phyloP scores from a whole-genome alignment of 2,888 invertebrate genomes.

The Spilarctia lutea region DNA sequence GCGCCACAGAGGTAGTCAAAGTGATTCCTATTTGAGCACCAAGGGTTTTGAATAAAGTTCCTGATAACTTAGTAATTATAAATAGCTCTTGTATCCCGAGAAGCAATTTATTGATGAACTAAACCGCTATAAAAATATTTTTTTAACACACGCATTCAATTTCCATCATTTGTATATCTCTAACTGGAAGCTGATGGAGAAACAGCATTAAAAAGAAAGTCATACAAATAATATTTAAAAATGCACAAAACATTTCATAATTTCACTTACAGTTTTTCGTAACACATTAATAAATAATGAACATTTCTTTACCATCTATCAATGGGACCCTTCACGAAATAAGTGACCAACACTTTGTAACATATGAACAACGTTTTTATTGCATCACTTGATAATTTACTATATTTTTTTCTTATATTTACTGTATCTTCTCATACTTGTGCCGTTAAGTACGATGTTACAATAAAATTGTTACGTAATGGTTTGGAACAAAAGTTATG shows the following conservation, averaged over 20 bases:
- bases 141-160: no score
- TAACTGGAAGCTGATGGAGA: no score
- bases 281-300: not conserved
- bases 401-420: constrained; percentile 52
- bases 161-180: no score
- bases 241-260: not conserved
- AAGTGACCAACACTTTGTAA: constrained; percentile 62
- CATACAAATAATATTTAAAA: not conserved
- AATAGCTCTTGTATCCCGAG: no score
- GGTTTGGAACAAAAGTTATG: constrained; percentile 18
- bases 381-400: constrained; percentile 57
- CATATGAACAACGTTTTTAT: constrained; percentile 68
- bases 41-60: no score
- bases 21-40: no score
- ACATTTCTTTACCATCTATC: constrained; percentile 21
- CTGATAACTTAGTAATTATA: no score
- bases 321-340: constrained; percentile 42
- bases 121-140: no score
- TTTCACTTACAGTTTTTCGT: not conserved
- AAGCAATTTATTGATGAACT: no score
- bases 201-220: no score
- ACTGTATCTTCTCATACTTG: constrained; percentile 26
- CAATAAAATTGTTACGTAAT: constrained; percentile 36
- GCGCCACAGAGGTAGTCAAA: no score
- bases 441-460: constrained; percentile 18